These are phyloP conservation scores for Belonocnema kinseyi DNA, from an alignment of 1,140 invertebrate species.

Conservation along the genomic window DNA sequence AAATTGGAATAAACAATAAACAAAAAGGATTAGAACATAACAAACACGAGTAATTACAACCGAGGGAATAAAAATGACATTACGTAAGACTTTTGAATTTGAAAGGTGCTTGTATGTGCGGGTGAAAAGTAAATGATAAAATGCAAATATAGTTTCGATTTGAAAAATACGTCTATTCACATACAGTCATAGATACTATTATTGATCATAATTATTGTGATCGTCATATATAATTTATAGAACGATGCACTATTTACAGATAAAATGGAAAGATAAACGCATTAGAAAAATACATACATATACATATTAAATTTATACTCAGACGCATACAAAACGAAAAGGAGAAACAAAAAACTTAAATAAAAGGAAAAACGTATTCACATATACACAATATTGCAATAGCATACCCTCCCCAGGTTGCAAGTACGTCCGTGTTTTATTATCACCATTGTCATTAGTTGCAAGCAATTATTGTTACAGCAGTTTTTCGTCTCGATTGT, in stretches of 20 bases:
- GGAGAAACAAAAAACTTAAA: constrained; percentile 41
- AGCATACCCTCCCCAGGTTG: constrained; percentile 67
- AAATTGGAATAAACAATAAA: constrained; percentile 38
- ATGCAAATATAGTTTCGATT: constrained; percentile 64
- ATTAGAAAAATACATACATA: constrained; percentile 46
- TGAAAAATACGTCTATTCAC: constrained; percentile 68
- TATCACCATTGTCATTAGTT: constrained; percentile 60
- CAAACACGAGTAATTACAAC: constrained; percentile 52
- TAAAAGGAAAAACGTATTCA: constrained; percentile 43
- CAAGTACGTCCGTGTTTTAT: constrained; percentile 63
- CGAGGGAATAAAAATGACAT: constrained; percentile 47
- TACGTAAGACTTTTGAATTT: constrained; percentile 51
- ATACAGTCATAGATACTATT: constrained; percentile 54
- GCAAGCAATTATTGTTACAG: constrained; percentile 59
- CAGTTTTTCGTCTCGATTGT: constrained; percentile 15
- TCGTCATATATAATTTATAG: constrained; percentile 54
- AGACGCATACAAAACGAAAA: constrained; percentile 48
- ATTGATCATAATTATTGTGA: constrained; percentile 47
- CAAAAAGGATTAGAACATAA: constrained; percentile 5
- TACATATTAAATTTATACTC: constrained; percentile 53
- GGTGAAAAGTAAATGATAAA: constrained; percentile 65
- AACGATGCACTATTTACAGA: constrained; percentile 39
- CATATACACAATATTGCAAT: constrained; percentile 53
- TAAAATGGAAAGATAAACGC: constrained; percentile 43
- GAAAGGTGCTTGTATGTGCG: constrained; percentile 36